Base-by-base conservation (phyloP, 2,113 vertebrate genomes). In the Xenus cinereus region DNA sequence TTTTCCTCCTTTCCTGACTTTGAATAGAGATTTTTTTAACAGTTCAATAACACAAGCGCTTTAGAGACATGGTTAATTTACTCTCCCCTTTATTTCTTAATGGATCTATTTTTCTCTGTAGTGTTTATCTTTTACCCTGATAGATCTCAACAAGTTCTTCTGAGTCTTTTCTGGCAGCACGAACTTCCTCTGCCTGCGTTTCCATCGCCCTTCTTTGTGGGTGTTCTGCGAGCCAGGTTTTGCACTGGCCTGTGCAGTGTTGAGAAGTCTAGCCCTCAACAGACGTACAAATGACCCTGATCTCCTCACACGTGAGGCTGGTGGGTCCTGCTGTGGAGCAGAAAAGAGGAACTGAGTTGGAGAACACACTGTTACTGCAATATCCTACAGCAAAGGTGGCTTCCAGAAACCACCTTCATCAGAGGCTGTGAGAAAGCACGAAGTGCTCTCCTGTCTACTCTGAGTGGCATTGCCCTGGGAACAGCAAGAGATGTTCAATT, bases 21-120 rank as follows among this genome's bases (percentile, higher is more conserved):
- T 84, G 72, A 87, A 78, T 96, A 89, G 90, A 94, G 90, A 93
- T 91, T 95, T 97, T 95, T 92, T 72, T 72, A 95, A 68, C 76
- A 93, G 92, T 89, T 97, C 95, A 92, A 94, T 97, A 97, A 87
- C 86, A 86, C 41, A 78, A 24, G 60, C 62, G 32, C 62, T 95
- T 95, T 33, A 93, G 86, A 84, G 48, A 90, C 85, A 53, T 4
- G 3, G 80, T 96, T 97, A 96, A 94, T 93, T 96, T 97, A 95
- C 88, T 90, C 66, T 92, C 4, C 33, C 76, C 37, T 78, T 92
- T 93, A 87, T 90, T 95, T 92, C 80, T 87, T 94, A 97, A 95
- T 90, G 60, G 80, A 77, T 92, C 87, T 93, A 23, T 86, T 90
- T 92, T 94, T 90, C 63, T 93, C 68, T 78, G 5, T 69, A 74